Base-by-base conservation (phyloP, 2,113 vertebrate genomes). In the Pseudorectes ferrugineus region DNA sequence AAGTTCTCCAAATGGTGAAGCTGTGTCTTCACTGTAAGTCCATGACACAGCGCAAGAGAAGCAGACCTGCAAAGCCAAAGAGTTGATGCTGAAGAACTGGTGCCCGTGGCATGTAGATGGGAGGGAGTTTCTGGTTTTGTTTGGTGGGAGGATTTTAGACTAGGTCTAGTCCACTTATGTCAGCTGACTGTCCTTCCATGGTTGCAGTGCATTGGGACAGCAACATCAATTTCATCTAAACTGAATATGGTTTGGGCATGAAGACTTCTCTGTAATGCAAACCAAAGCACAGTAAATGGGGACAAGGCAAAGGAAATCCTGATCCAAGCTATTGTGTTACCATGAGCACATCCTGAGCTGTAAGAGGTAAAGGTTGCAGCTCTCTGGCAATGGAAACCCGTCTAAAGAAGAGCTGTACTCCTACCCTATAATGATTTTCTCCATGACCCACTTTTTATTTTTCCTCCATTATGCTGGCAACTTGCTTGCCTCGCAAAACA, bases 81-180 rank as follows among this genome's bases (percentile, higher is more conserved):
- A 36, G 12, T 1, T 45, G 24, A 3, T 35, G 24, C 19, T 68
- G 35, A 63, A 63, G 43, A 73, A 5, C 31, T 63, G 35, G 10
- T 15, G 14, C 9, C 29, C 11, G 4, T 12, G 12, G 9, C 22
- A 36, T 31, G 29, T 0, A 0, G 33, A 28, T 31, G 35, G 29
- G 54, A 74, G 12, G 12, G 5, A 14, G 4, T 29, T 65, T 12
- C 14, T 74, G 16, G 4, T 29, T 77, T 76, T 31, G 23, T 80
- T 71, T 1, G 1, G 15, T 14, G 35, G 35, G 21, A 91, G 16
- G 12, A 22, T 35, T 91, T 91, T 72, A 72, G 48, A 13, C 16
- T 13, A 45, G 4, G 7, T 48, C 24, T 29, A 45, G 29, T 36
- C 23, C 17, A 40, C 12, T 63, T 52, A 9, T 9, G 29, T 25